A percentile compares a stretch with the other conserved stretches of the same genome.
Evolutionary conservation across 1,140 invertebrate genomes (phyloP).

Genomic region (Belonocnema kinseyi): DNA sequence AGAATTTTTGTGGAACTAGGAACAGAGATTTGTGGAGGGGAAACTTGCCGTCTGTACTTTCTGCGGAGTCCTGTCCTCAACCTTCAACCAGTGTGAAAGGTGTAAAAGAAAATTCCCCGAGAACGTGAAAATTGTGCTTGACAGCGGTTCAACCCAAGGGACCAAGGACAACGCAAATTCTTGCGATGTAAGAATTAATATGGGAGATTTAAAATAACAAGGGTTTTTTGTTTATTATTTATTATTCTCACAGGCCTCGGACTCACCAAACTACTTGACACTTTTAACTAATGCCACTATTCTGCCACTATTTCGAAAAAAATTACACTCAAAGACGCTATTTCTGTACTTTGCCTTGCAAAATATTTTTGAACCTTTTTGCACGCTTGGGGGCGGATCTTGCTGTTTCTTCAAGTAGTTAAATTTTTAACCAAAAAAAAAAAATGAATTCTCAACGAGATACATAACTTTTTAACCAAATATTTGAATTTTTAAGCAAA

Average conservation of each 20-base stretch:
- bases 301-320: too few species aligned
- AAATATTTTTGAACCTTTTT: too few species aligned
- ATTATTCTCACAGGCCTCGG: neutral
- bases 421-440: too few species aligned
- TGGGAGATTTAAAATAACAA: slow-evolving; percentile 7
- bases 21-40: slow-evolving; percentile 80
- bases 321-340: too few species aligned
- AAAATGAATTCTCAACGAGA: too few species aligned
- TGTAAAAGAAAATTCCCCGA: slow-evolving; percentile 77
- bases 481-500: too few species aligned
- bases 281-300: too few species aligned
- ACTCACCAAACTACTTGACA: too few species aligned
- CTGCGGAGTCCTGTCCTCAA: slow-evolving; percentile 83
- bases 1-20: slow-evolving; percentile 55
- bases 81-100: slow-evolving; percentile 84
- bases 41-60: slow-evolving; percentile 83
- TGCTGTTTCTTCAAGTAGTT: too few species aligned
- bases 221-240: slow-evolving; percentile 12
- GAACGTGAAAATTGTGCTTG: slow-evolving; percentile 74
- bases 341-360: too few species aligned
- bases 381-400: too few species aligned
- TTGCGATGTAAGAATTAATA: slow-evolving; percentile 63
- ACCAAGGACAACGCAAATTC: slow-evolving; percentile 59
- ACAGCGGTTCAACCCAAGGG: slow-evolving; percentile 40
- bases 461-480: too few species aligned